A percentile compares a stretch with the other conserved stretches of the same genome.
Evolutionary conservation across 2,888 invertebrate genomes (phyloP).

Genomic region (Cartodere bifasciata): DNA sequence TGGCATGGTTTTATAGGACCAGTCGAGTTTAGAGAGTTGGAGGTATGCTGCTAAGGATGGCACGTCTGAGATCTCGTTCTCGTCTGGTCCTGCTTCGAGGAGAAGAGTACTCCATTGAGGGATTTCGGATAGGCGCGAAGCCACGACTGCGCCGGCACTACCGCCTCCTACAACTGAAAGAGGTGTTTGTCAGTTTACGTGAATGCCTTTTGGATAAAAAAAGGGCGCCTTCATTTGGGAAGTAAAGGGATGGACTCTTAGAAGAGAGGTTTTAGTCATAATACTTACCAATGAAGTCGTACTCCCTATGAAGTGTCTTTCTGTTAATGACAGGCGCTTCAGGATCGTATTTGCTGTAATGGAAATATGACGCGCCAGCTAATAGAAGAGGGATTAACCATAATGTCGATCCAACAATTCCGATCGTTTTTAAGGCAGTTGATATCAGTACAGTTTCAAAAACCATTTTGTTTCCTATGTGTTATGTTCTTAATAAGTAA

Average conservation of each 20-base stretch:
- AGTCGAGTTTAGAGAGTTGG: slow-evolving; percentile 74
- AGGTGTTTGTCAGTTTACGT: too few species aligned
- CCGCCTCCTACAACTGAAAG: slow-evolving; percentile 80
- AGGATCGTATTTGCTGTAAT: slow-evolving; percentile 69
- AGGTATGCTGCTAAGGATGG: slow-evolving; percentile 78
- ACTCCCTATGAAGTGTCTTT: slow-evolving; percentile 53
- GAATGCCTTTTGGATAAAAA: too few species aligned
- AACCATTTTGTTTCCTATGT: slow-evolving; percentile 42
- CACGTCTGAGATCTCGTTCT: slow-evolving; percentile 79
- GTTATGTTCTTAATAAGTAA: too few species aligned
- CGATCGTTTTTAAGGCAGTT: slow-evolving; percentile 66
- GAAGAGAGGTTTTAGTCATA: too few species aligned
- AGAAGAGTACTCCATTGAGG: slow-evolving; percentile 64
- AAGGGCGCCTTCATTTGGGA: too few species aligned
- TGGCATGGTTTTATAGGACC: slow-evolving; percentile 82
- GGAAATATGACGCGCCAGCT: slow-evolving; percentile 68
- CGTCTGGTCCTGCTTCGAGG: slow-evolving; percentile 76
- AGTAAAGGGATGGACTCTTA: too few species aligned
- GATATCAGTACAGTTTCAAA: slow-evolving; percentile 62
- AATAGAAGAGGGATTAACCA: slow-evolving; percentile 76
- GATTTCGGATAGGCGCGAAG: slow-evolving; percentile 59
- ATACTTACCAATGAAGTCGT: slow-evolving; percentile 78
- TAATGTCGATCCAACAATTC: slow-evolving; percentile 61
- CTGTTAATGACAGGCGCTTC: slow-evolving; percentile 63
- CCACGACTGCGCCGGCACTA: slow-evolving; percentile 81